Evolutionary conservation across 2,888 invertebrate species (phyloP), one percentile per base, ranked within the genome.

Genomic region (Antheraea yamamai): DNA sequence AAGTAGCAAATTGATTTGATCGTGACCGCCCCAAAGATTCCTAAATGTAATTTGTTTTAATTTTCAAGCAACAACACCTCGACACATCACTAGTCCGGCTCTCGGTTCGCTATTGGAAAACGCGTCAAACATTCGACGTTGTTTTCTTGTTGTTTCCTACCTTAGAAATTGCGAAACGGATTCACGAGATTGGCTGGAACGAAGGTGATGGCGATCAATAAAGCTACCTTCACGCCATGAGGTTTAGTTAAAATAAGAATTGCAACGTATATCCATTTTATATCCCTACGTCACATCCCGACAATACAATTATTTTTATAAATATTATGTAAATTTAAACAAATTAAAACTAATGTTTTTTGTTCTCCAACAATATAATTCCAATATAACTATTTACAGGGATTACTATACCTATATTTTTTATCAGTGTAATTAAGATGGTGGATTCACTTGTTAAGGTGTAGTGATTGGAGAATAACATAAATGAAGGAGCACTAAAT

Each of bases 51-150:
- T 55, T 20, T 16, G 20, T 18, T 55, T 55, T 18, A 55, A 55
- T 55, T 0, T 20, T 6, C 7, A 55, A n/a, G 20, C 20, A 55
- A 55, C 7, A 55, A 55, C 20, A 55, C 20, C 70, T 70, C 58
- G 61, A n/a, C 58, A 52, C 74, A 23, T 71, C 74, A 26, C 74
- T 74, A 74, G 70, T 74, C 12, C 39, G 71, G 58, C 55, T 73
- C 73, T 23, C 16, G 55, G 58, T 52, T 26, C 71, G 71, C 72
- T 82, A 81, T 82, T 77, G 79, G 80, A 78, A 79, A 82, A 80
- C 79, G 79, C 78, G 82, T 80, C 80, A 81, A 80, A 76, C 77
- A 77, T 78, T 79, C 78, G 74, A 74, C 76, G 77, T 75, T 72
- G 73, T 61, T 70, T 71, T 74, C 47, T 47, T 73, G 79, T 73